Evolutionary conservation across 2,888 invertebrate species (phyloP).

Genomic region (Hydrotaea cyrtoneurina): DNA sequence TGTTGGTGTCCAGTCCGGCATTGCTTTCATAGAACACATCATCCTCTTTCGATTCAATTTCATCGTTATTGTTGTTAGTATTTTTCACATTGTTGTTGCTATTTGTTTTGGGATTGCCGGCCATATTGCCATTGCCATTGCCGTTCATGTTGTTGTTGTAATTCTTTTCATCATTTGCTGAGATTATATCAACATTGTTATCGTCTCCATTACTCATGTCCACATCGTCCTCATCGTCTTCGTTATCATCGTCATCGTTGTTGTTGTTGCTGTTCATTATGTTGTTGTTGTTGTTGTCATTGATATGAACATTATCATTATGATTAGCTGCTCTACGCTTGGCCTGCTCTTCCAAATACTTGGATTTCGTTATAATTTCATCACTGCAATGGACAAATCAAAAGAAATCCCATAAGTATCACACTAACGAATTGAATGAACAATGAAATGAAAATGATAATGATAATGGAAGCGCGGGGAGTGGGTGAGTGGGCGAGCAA

Average conservation of each 20-base stretch:
- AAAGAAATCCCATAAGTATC: neutral
- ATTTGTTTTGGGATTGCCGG: slow-evolving; percentile 24
- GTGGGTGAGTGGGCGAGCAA: no score
- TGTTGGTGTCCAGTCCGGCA: slow-evolving; percentile 82
- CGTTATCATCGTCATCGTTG: slow-evolving; percentile 69
- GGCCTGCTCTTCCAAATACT: slow-evolving; percentile 82
- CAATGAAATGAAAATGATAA: neutral
- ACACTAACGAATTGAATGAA: slow-evolving; percentile 42
- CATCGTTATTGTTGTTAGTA: slow-evolving; percentile 71
- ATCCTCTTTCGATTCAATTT: slow-evolving; percentile 82
- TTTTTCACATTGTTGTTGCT: slow-evolving; percentile 80
- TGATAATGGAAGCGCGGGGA: neutral
- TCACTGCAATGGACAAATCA: slow-evolving; percentile 74
- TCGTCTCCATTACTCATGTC: slow-evolving; percentile 79
- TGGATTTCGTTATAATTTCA: slow-evolving; percentile 81
- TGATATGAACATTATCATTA: slow-evolving; percentile 82
- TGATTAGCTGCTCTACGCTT: slow-evolving; percentile 80
- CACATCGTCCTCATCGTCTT: slow-evolving; percentile 82
- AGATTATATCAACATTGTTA: slow-evolving; percentile 63
- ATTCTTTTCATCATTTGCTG: slow-evolving; percentile 65
- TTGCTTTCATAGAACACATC: slow-evolving; percentile 88
- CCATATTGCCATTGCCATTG: slow-evolving; percentile 63
- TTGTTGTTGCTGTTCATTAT: slow-evolving; percentile 45
- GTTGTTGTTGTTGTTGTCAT: slow-evolving; percentile 72
- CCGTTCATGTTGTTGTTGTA: slow-evolving; percentile 60